These are phyloP conservation scores for Daktulosphaira vitifoliae DNA, from an alignment of 1,140 invertebrate species.

Conservation along the genomic window DNA sequence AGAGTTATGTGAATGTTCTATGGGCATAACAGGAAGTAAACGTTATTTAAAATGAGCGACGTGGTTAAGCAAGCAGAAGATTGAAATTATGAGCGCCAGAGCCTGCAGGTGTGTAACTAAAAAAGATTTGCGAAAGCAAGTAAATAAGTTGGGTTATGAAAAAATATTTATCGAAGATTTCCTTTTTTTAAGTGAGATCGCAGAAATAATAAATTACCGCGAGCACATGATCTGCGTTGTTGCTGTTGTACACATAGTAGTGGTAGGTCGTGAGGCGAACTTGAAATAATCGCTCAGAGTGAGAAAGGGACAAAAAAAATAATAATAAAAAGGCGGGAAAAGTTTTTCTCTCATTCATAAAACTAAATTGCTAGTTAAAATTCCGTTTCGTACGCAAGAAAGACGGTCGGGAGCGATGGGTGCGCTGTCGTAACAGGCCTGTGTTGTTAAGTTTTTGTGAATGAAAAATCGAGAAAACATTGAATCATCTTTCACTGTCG, in stretches of 20 bases:
- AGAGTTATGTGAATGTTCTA: too few species aligned
- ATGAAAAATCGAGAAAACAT: conserved; percentile 1
- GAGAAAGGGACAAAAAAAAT: conserved; percentile 4
- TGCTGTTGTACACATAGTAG: conserved; percentile 10
- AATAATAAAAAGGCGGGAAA: conserved; percentile 32
- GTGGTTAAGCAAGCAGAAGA: too few species aligned
- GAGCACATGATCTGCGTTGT: not conserved
- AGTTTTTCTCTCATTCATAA: conserved; percentile 26
- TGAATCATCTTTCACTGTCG: too few species aligned
- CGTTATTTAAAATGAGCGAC: too few species aligned
- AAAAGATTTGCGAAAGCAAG: too few species aligned
- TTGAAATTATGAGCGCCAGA: too few species aligned
- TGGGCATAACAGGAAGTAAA: too few species aligned
- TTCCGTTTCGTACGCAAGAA: conserved; percentile 16
- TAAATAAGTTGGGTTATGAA: too few species aligned
- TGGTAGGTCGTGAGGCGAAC: conserved; percentile 23
- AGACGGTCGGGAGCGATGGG: too few species aligned
- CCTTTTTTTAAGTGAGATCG: conserved; percentile 16
- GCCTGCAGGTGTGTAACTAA: too few species aligned
- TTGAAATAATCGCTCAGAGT: conserved; percentile 15
- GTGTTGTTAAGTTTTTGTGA: not conserved
- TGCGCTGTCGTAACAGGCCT: too few species aligned
- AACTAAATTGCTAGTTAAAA: conserved; percentile 31
- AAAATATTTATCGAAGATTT: conserved; percentile 14
- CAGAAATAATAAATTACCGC: conserved; percentile 27